Evolutionary conservation across 1,140 invertebrate genomes (phyloP).

Genomic region (Zaprionus ornatus): DNA sequence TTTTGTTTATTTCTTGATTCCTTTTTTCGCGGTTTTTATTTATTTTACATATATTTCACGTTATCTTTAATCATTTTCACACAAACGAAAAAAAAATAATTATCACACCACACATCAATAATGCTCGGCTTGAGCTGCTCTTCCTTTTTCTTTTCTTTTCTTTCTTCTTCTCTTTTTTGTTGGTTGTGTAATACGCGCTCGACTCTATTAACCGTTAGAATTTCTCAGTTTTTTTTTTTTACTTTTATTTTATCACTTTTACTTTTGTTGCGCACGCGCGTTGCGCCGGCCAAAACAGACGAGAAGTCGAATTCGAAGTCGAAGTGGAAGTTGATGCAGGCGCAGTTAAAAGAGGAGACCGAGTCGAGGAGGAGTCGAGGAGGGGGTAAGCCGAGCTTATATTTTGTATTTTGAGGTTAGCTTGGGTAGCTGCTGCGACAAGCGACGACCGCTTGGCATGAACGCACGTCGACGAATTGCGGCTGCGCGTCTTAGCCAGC

Average conservation of each 20-base stretch:
- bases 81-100: slow-evolving; percentile 41
- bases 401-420: neutral
- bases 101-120: slow-evolving; percentile 21
- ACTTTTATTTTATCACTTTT: slow-evolving; percentile 55
- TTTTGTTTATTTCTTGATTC: slow-evolving; percentile 3
- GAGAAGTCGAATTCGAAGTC: neutral
- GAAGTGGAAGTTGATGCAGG: neutral
- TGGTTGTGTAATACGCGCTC: slow-evolving; percentile 40
- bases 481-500: slow-evolving; percentile 80
- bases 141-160: slow-evolving; percentile 5
- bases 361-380: neutral
- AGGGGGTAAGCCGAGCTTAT: neutral
- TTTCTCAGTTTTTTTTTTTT: slow-evolving; percentile 34
- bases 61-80: slow-evolving; percentile 57
- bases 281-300: neutral
- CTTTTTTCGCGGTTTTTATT: neutral
- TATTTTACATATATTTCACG: slow-evolving; percentile 5
- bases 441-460: slow-evolving; percentile 77
- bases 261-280: slow-evolving; percentile 51
- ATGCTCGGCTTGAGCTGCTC: slow-evolving; percentile 13
- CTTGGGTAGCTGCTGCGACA: slow-evolving; percentile 40
- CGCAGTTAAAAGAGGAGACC: neutral
- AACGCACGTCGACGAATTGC: slow-evolving; percentile 82
- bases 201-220: slow-evolving; percentile 50
- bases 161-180: slow-evolving; percentile 4